phyloP scores from a whole-genome alignment of 1,140 invertebrate genomes.

The Procambarus virginalis region DNA sequence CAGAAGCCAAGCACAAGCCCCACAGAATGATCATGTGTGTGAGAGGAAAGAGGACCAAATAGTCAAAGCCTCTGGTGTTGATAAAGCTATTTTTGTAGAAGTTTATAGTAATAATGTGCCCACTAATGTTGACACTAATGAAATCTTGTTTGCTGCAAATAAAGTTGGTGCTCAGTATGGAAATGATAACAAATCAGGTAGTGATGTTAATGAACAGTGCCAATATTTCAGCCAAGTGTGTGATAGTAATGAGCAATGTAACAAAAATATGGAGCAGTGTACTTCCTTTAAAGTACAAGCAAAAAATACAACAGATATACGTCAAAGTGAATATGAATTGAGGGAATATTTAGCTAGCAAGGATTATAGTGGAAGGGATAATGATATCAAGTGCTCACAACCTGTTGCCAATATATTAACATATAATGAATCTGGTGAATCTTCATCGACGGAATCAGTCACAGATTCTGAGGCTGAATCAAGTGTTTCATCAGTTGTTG shows the following conservation, averaged over 20 bases:
- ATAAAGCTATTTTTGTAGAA: neutral
- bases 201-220: neutral
- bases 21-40: neutral
- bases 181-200: neutral
- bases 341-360: neutral
- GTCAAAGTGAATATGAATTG: neutral
- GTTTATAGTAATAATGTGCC: neutral
- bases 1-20: neutral
- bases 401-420: neutral
- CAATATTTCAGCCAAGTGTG: neutral
- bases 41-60: neutral
- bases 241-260: neutral
- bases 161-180: neutral
- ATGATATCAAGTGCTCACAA: neutral
- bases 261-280: neutral
- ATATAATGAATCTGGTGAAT: neutral
- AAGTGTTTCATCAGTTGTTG: constrained; percentile 25
- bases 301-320: neutral
- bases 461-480: constrained; percentile 10
- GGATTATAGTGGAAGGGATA: neutral
- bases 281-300: neutral
- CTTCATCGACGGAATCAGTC: neutral
- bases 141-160: neutral
- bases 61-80: neutral
- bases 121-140: neutral